phyloP scores from a whole-genome alignment of 2,888 invertebrate genomes.

The Chaetogeoica ovagalla region DNA sequence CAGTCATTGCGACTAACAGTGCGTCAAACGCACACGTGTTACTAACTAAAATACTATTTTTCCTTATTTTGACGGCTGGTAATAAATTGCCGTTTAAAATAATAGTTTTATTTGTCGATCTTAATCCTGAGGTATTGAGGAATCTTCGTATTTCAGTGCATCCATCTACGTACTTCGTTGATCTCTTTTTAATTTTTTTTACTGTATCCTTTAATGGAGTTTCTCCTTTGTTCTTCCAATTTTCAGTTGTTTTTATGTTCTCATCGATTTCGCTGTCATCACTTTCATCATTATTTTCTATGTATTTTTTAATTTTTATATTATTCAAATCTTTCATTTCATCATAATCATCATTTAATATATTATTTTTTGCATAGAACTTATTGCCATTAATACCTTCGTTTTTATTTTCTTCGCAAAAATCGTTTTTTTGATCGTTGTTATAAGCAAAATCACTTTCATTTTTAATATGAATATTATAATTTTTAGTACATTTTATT shows the following conservation, averaged over 20 bases:
- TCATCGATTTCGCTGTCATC: not conserved
- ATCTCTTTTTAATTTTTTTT: not conserved
- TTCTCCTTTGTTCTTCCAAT: conserved; percentile 3
- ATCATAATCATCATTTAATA: not conserved
- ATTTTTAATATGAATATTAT: not conserved
- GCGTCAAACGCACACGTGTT: no score
- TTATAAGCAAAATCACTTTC: not conserved
- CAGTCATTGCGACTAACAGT: not conserved
- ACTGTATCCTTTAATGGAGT: not conserved
- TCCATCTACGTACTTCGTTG: not conserved
- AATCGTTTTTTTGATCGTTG: not conserved
- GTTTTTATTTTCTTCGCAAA: not conserved
- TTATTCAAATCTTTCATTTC: not conserved
- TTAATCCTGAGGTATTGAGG: not conserved
- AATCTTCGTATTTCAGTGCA: not conserved
- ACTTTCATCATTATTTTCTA: not conserved
- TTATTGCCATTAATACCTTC: not conserved
- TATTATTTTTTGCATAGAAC: not conserved
- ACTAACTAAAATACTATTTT: no score
- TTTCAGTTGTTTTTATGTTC: conserved; percentile 2
- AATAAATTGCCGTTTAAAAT: not conserved
- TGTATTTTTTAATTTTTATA: not conserved
- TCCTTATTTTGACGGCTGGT: not conserved
- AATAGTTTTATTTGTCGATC: not conserved
- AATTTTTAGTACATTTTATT: no score